Conservation (phyloP, 2,113 vertebrate genomes). For the Salvelinus alpinus region DNA sequence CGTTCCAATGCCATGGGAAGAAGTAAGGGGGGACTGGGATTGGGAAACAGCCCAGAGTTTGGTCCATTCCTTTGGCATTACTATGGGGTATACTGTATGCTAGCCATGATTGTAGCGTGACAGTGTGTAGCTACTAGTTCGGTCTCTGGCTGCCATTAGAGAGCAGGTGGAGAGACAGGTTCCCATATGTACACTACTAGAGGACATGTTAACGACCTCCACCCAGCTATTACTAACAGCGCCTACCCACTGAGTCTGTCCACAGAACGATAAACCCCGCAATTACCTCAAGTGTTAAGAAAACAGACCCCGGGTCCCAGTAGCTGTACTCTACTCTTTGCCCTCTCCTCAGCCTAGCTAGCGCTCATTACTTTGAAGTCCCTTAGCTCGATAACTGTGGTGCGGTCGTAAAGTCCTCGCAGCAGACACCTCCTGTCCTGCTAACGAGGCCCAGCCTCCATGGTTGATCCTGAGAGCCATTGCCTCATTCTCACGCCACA, state of each 20-base stretch:
- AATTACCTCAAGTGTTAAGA: slow-evolving; percentile 51
- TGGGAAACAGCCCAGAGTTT: no score
- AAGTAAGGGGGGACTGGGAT: no score
- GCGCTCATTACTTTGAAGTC: slow-evolving; percentile 24
- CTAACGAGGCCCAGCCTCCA: slow-evolving; percentile 42
- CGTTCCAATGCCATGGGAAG: background rate
- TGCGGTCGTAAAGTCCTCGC: slow-evolving; percentile 7
- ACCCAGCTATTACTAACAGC: slow-evolving; percentile 7
- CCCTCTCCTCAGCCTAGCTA: slow-evolving; percentile 28
- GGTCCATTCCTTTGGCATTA: background rate
- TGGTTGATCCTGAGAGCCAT: slow-evolving; percentile 14
- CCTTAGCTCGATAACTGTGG: slow-evolving; percentile 13
- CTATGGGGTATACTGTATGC: background rate
- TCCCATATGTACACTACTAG: slow-evolving; percentile 21
- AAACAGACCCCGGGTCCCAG: slow-evolving; percentile 26
- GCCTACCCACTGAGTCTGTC: slow-evolving; percentile 25
- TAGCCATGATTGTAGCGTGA: background rate
- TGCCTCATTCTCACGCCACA: slow-evolving; percentile 34
- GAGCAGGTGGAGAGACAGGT: slow-evolving; percentile 36
- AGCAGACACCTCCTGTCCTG: slow-evolving; percentile 48
- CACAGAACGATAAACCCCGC: slow-evolving; percentile 49
- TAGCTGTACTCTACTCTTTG: background rate
- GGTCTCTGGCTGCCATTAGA: slow-evolving; percentile 9
- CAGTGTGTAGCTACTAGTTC: background rate
- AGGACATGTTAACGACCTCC: slow-evolving; percentile 32